Evolutionary conservation across 2,797 vertebrate genomes (phyloP).

Genomic region (Onychomys leucogaster): DNA sequence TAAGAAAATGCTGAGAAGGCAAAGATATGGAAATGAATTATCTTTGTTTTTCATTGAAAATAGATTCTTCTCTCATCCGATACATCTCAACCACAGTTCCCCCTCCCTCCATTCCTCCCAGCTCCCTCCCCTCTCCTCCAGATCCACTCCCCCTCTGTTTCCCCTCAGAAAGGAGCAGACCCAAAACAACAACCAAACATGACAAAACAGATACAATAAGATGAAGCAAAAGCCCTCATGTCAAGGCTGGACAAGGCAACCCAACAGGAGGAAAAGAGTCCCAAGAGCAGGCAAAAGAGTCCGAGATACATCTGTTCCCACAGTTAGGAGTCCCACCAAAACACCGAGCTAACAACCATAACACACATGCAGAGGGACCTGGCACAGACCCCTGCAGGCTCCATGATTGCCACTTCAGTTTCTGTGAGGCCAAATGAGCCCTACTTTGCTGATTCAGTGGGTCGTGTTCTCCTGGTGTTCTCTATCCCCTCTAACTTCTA

Average conservation of each 20-base stretch:
- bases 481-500: background rate
- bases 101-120: background rate
- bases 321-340: background rate
- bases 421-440: background rate
- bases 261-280: background rate
- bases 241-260: background rate
- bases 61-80: background rate
- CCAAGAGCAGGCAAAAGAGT: background rate
- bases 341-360: background rate
- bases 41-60: background rate
- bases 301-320: background rate
- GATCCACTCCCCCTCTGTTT: too few species aligned
- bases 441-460: background rate
- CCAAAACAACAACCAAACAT: background rate
- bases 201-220: background rate
- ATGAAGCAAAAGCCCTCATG: background rate
- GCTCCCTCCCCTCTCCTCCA: background rate
- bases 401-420: too few species aligned
- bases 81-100: background rate
- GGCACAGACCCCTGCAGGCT: too few species aligned
- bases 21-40: background rate
- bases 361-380: background rate
- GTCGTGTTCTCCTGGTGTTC: background rate
- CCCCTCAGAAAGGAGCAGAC: background rate
- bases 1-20: background rate